Percentiles rank a stretch among this genome's conserved stretches.
phyloP scores from a whole-genome alignment of 1,140 invertebrate genomes.

The Zelostemma sp. region DNA sequence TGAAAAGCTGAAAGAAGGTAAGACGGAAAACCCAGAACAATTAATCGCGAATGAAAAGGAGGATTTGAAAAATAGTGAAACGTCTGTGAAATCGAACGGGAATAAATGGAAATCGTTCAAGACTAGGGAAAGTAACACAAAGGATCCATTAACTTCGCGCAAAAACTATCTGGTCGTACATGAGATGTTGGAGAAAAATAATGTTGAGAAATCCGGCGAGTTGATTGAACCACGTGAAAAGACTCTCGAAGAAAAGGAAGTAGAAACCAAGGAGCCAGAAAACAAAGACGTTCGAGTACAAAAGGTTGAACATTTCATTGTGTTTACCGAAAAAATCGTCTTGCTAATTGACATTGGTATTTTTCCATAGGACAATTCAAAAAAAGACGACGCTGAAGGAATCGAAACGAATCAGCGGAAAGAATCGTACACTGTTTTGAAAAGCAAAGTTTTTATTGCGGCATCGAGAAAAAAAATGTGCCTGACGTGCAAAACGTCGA shows the following conservation, averaged over 20 bases:
- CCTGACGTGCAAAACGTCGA: background rate
- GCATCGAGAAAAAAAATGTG: conserved; percentile 6
- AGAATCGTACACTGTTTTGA: too few relatives aligned
- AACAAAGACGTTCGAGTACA: background rate
- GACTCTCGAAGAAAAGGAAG: background rate
- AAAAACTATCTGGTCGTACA: background rate
- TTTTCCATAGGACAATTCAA: too few relatives aligned
- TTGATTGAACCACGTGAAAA: background rate
- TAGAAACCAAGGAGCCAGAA: background rate
- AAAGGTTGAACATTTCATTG: background rate
- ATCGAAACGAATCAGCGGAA: too few relatives aligned
- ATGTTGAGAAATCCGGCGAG: background rate
- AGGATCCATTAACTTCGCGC: background rate
- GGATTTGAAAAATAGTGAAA: too few relatives aligned
- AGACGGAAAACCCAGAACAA: too few relatives aligned
- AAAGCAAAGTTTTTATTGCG: background rate
- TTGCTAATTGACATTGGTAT: too few relatives aligned
- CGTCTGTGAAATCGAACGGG: too few relatives aligned
- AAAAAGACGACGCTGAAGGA: too few relatives aligned
- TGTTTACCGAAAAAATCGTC: too few relatives aligned
- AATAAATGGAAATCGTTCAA: too few relatives aligned
- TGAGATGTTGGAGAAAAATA: background rate
- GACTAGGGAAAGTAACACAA: background rate
- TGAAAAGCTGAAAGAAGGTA: too few relatives aligned
- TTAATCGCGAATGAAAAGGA: too few relatives aligned